phyloP scores from a whole-genome alignment of 1,140 invertebrate species.

The Eciton burchellii region DNA sequence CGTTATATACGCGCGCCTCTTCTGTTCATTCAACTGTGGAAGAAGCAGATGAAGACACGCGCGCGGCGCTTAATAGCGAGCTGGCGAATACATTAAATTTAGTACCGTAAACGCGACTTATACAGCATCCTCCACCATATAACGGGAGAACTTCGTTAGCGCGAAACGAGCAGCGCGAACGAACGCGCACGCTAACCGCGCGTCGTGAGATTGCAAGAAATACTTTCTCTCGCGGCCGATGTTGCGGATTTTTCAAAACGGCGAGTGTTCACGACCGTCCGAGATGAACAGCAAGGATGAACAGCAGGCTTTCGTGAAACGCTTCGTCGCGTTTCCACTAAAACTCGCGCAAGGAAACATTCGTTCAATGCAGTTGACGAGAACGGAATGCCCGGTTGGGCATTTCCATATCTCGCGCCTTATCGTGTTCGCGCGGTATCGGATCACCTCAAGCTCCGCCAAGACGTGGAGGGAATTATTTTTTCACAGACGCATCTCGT shows the following conservation, averaged over 20 bases:
- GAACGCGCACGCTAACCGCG: neutral
- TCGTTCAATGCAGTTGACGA: constrained; percentile 27
- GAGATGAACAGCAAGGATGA: neutral
- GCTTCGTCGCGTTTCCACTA: neutral
- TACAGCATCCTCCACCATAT: constrained; percentile 25
- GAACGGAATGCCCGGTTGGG: neutral
- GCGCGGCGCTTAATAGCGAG: constrained; percentile 53
- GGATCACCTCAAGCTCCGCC: too few species aligned
- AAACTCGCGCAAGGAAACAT: constrained; percentile 18
- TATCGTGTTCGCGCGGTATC: too few species aligned
- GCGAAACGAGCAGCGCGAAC: neutral
- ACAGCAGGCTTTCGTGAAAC: constrained; percentile 29
- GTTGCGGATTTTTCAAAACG: neutral
- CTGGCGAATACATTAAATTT: constrained; percentile 63
- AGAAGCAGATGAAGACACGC: constrained; percentile 44
- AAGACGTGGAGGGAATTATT: constrained; percentile 8
- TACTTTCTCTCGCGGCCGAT: constrained; percentile 11
- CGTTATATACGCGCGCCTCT: constrained; percentile 44
- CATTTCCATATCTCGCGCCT: neutral
- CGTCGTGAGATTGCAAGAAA: constrained; percentile 15
- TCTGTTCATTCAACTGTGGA: constrained; percentile 24
- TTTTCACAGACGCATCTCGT: constrained; percentile 2
- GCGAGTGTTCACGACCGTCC: neutral
- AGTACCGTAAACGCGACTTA: constrained; percentile 53
- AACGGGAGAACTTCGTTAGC: constrained; percentile 32